These are phyloP conservation scores for Rotaria macrura DNA, from an alignment of 2,888 invertebrate genomes.

Conservation along the genomic window DNA sequence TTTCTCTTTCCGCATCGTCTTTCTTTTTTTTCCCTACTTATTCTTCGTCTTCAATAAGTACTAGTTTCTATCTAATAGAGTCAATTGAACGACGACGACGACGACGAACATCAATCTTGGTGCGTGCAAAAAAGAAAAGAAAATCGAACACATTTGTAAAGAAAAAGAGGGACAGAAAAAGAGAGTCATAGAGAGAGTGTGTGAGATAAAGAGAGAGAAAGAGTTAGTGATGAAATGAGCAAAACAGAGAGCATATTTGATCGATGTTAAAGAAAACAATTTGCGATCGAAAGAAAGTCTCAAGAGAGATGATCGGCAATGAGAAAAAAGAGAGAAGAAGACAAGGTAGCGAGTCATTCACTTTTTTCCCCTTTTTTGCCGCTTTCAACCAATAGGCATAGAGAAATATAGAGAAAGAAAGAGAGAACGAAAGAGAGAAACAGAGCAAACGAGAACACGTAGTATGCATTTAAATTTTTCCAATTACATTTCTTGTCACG, in stretches of 20 bases:
- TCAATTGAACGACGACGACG: slow-evolving; percentile 6
- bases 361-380: neutral
- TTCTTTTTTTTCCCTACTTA: neutral
- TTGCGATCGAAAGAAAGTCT: neutral
- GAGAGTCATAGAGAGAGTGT: no score
- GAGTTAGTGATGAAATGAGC: neutral
- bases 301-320: slow-evolving; percentile 4
- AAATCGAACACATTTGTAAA: slow-evolving; percentile 14
- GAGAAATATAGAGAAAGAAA: neutral
- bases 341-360: slow-evolving; percentile 11
- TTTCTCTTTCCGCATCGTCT: neutral
- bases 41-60: neutral
- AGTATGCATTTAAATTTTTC: neutral
- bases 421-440: neutral
- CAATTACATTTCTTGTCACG: slow-evolving; percentile 15
- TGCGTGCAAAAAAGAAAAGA: slow-evolving; percentile 4
- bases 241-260: neutral
- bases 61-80: neutral
- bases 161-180: neutral
- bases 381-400: neutral
- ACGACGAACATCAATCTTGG: neutral
- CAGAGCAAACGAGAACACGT: neutral
- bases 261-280: slow-evolving; percentile 15
- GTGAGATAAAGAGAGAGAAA: neutral
- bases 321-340: neutral